Conservation (phyloP, 2,797 vertebrate species). For the Schizopygopsis pylzovi region DNA sequence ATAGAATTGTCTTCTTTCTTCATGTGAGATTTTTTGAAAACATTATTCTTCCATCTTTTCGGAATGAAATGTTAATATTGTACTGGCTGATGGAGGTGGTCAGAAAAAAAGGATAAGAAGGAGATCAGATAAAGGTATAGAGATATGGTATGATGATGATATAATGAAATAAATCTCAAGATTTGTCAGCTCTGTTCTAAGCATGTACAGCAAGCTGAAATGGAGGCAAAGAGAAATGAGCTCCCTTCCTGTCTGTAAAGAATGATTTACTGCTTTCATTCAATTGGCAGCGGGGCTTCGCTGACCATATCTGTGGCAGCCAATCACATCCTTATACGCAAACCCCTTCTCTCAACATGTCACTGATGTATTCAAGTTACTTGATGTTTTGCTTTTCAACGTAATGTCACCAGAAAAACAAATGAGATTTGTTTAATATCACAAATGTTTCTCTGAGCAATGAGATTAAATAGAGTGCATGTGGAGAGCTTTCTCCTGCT, state of each 20-base stretch:
- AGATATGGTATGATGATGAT: not conserved
- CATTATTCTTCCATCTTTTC: slow-evolving; percentile 46
- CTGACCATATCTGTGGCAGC: not conserved
- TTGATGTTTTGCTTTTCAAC: not conserved
- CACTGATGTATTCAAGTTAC: not conserved
- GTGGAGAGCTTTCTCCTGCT: not conserved
- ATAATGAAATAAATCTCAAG: not conserved
- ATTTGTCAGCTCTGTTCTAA: not conserved
- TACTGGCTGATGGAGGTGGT: not conserved
- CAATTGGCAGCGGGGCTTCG: slow-evolving; percentile 4
- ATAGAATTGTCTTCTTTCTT: slow-evolving; percentile 27
- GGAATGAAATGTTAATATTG: slow-evolving; percentile 50
- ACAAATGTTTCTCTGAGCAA: slow-evolving; percentile 3
- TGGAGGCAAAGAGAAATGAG: slow-evolving; percentile 48
- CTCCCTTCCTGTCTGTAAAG: slow-evolving; percentile 13
- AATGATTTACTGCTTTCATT: slow-evolving; percentile 38
- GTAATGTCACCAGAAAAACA: not conserved
- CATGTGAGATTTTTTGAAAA: not conserved
- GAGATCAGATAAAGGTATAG: not conserved
- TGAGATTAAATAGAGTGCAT: slow-evolving; percentile 17
- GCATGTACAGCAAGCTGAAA: not conserved
- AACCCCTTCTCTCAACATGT: slow-evolving; percentile 18
- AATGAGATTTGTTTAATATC: slow-evolving; percentile 4
- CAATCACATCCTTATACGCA: not conserved
- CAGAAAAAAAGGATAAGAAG: not conserved